These are phyloP conservation scores for Porites rus DNA, from an alignment of 92 coral and sea anemone species.

Conservation along the genomic window DNA sequence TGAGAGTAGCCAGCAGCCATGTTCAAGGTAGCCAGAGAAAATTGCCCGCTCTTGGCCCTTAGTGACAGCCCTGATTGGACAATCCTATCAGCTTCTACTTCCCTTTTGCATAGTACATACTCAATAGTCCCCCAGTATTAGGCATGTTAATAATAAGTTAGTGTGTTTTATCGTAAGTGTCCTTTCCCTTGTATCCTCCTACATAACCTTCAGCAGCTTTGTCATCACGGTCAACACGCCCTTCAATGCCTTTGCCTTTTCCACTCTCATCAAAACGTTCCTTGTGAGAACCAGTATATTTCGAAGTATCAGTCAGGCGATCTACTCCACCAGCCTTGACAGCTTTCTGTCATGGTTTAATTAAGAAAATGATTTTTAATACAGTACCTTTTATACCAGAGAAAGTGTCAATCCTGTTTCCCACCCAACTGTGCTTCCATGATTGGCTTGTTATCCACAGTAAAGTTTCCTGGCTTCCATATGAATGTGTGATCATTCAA, in stretches of 20 bases:
- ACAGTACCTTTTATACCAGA: too few relatives aligned
- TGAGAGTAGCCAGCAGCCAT: too few relatives aligned
- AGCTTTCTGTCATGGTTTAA: slow-evolving; percentile 71
- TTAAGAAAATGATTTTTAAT: too few relatives aligned
- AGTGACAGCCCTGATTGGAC: too few relatives aligned
- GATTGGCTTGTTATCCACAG: too few relatives aligned
- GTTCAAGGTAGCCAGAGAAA: too few relatives aligned
- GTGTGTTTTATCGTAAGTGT: slow-evolving; percentile 80
- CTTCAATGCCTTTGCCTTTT: slow-evolving; percentile 94
- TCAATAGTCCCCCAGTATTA: not conserved
- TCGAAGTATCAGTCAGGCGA: slow-evolving; percentile 92
- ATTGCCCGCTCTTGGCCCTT: too few relatives aligned
- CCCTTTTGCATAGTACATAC: not conserved
- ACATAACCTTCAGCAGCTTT: slow-evolving; percentile 90
- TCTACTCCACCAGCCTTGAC: slow-evolving; percentile 92
- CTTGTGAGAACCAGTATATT: slow-evolving; percentile 98
- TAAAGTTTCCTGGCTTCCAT: too few relatives aligned
- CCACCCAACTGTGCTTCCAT: too few relatives aligned
- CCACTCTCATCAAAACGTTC: slow-evolving; percentile 96
- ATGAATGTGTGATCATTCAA: too few relatives aligned
- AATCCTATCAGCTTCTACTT: too few relatives aligned
- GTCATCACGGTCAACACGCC: slow-evolving; percentile 83
- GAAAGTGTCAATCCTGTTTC: too few relatives aligned
- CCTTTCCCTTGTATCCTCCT: slow-evolving; percentile 92
- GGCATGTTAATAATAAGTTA: not conserved